phyloP scores from a whole-genome alignment of 2,888 invertebrate genomes.

The Sminthurinus aureus region DNA sequence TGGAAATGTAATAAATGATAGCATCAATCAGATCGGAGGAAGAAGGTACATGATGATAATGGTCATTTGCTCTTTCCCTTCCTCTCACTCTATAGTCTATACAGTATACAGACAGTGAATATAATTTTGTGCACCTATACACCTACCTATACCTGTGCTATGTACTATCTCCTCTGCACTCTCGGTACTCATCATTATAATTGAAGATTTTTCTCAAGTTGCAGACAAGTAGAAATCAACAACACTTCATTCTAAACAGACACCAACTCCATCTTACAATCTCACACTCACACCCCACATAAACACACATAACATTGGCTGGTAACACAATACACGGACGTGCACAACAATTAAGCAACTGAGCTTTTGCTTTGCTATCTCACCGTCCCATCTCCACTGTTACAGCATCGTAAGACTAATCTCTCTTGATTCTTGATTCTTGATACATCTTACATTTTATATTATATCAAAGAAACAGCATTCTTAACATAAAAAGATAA shows the following conservation, averaged over 20 bases:
- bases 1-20: slow-evolving; percentile 41
- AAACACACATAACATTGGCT: not conserved
- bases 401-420: not conserved
- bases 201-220: not conserved
- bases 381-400: not conserved
- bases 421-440: not conserved
- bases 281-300: not conserved
- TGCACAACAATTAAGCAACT: not conserved
- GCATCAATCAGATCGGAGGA: slow-evolving; percentile 40
- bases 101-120: not conserved
- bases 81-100: not conserved
- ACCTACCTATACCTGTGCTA: not conserved
- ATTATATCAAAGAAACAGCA: too few relatives aligned
- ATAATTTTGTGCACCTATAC: not conserved
- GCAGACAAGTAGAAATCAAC: slow-evolving; percentile 9
- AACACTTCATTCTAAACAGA: not conserved
- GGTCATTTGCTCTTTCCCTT: slow-evolving; percentile 37
- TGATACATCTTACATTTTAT: too few relatives aligned
- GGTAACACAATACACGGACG: not conserved
- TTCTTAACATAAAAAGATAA: too few relatives aligned
- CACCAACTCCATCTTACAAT: slow-evolving; percentile 9
- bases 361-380: not conserved
- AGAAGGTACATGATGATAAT: slow-evolving; percentile 36
- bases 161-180: not conserved
- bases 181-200: not conserved